These are phyloP conservation scores for Oeneis ivallda DNA, from an alignment of 2,888 invertebrate species.

Conservation along the genomic window DNA sequence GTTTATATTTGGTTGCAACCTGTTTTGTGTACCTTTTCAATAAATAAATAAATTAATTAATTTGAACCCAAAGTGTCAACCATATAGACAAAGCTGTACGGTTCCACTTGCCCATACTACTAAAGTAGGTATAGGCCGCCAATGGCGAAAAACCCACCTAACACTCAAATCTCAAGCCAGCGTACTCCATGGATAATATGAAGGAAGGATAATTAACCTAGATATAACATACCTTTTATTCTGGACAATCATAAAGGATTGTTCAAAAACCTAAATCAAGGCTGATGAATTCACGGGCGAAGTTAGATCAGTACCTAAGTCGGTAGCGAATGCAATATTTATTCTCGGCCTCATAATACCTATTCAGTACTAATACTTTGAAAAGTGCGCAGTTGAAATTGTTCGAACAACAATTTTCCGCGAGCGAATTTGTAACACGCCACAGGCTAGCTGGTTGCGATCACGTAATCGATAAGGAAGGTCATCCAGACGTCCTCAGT, in stretches of 20 bases:
- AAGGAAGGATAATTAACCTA: no score
- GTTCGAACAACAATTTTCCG: neutral
- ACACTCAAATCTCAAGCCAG: no score
- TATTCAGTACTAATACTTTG: neutral
- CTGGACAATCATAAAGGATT: neutral
- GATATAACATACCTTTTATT: no score
- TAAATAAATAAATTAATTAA: no score
- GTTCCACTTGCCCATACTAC: no score
- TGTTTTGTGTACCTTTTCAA: no score
- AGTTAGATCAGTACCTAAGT: neutral
- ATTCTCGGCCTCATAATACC: neutral
- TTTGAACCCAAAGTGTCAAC: no score
- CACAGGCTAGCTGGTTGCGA: neutral
- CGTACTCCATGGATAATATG: no score
- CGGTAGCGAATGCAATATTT: neutral
- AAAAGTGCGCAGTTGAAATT: neutral
- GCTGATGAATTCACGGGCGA: neutral
- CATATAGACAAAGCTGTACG: no score
- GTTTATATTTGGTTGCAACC: no score
- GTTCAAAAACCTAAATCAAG: neutral
- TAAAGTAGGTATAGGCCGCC: no score
- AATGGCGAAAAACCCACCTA: no score
- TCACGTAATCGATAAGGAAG: conserved; percentile 9
- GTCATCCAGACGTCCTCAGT: neutral
- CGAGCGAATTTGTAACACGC: conserved; percentile 6